phyloP scores from a whole-genome alignment of 2,113 vertebrate genomes.

The Ceyx melanurus region DNA sequence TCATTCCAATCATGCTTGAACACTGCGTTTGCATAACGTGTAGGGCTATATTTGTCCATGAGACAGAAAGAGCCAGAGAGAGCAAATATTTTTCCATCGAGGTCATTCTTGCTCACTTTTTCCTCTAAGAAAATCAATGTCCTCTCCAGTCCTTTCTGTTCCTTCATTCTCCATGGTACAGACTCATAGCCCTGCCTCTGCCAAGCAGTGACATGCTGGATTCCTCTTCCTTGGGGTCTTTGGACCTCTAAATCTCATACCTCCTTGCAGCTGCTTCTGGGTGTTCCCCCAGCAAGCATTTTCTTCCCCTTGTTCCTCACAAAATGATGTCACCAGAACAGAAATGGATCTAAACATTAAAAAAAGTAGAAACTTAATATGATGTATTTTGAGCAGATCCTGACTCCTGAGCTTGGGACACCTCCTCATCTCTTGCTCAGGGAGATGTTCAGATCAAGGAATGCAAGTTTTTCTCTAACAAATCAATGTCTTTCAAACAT shows the following conservation, averaged over 20 bases:
- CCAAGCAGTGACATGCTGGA: neutral
- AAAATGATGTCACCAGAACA: neutral
- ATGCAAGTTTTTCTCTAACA: neutral
- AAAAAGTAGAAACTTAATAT: neutral
- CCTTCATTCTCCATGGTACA: neutral
- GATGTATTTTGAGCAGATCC: neutral
- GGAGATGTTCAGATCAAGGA: neutral
- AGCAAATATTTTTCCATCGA: constrained; percentile 63
- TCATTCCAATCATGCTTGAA: constrained; percentile 48
- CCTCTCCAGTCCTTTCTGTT: neutral
- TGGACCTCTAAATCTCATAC: neutral
- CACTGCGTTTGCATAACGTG: constrained; percentile 8
- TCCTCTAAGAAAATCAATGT: constrained; percentile 51
- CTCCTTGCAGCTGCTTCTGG: neutral
- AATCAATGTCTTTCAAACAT: neutral
- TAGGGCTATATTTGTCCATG: constrained; percentile 55
- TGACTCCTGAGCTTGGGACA: neutral
- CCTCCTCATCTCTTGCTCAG: neutral
- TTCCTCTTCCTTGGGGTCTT: neutral
- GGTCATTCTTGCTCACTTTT: constrained; percentile 65
- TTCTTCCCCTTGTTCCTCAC: neutral
- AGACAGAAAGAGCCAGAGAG: constrained; percentile 31
- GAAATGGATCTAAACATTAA: neutral
- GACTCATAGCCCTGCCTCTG: neutral
- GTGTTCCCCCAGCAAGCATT: neutral